These are phyloP conservation scores for Anneissia japonica DNA, from an alignment of 35 echinoderm and acorn worm genomes.

Conservation along the genomic window DNA sequence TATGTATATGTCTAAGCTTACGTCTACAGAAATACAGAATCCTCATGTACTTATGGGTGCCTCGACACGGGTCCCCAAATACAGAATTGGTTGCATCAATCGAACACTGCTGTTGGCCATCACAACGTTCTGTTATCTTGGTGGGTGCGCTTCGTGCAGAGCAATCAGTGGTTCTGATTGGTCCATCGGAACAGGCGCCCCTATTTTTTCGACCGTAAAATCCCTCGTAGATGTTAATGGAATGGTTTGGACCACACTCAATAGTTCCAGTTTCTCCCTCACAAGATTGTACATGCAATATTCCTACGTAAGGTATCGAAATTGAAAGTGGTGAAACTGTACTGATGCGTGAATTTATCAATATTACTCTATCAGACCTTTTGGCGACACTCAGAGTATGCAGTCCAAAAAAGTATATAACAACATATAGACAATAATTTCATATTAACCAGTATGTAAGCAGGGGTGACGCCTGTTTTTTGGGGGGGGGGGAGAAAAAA, in stretches of 20 bases:
- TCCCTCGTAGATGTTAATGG: background rate
- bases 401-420: too few species aligned
- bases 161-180: background rate
- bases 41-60: background rate
- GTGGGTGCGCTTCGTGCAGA: background rate
- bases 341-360: too few species aligned
- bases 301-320: too few species aligned
- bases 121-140: background rate
- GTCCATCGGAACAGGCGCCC: background rate
- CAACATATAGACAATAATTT: too few species aligned
- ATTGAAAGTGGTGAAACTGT: too few species aligned
- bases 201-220: background rate
- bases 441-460: too few species aligned
- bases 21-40: background rate
- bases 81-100: background rate
- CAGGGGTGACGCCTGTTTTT: too few species aligned
- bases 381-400: too few species aligned
- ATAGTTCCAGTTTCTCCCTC: background rate
- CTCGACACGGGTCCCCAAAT: background rate
- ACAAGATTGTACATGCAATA: background rate
- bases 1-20: background rate
- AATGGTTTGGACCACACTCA: background rate
- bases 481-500: too few species aligned
- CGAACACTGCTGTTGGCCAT: background rate
- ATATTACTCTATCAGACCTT: too few species aligned